Base-by-base conservation (phyloP, 1,140 invertebrate genomes). In the Centruroides vittatus region DNA sequence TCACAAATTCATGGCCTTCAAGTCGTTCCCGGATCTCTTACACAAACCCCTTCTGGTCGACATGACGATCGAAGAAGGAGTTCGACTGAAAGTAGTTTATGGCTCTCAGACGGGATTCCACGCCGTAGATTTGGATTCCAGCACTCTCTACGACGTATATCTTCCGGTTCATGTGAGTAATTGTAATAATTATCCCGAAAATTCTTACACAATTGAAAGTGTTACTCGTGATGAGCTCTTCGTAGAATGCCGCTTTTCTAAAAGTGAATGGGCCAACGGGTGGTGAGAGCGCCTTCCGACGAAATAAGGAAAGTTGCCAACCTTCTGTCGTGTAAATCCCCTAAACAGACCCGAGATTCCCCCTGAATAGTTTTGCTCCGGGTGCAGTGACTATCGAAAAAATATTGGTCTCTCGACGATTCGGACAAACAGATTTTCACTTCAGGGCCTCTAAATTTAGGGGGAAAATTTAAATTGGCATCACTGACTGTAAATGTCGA, bases 1-100 rank as follows among this genome's bases (percentile, higher is more conserved):
- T 81, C 94, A 98, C 78, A 98, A 98, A 80, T 99, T 99, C 75
- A 98, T 99, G 96, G 93, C 94, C 69, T 99, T 98, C 76, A 98
- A 98, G 81, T 84, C 84, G 65, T 89, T 89, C 75, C 79, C 79
- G 64, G 84, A 86, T 69, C 74, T 88, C 65, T 74, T 76, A 63
- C 80, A 88, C 75, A 78, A 87, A 71, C 95, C 95, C 60, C 78
- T 96, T 61, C 79, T 98, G 73, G 95, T 98, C 60, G 95, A 99
- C 78, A 81, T 98, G 63, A 98, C 95, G 58, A 92, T 99, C 67
- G 95, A 99, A 77, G 95, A 98, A 79, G 93, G 93, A 68, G 91
- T 89, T 68, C 82, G 93, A 73, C 83, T 99, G 72, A 99, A 99
- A 82, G 95, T 99, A 65, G 89, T 99, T 72, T 99, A 98, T 75